These are phyloP conservation scores for Sitodiplosis mosellana DNA, from an alignment of 1,140 invertebrate species.

Conservation along the genomic window DNA sequence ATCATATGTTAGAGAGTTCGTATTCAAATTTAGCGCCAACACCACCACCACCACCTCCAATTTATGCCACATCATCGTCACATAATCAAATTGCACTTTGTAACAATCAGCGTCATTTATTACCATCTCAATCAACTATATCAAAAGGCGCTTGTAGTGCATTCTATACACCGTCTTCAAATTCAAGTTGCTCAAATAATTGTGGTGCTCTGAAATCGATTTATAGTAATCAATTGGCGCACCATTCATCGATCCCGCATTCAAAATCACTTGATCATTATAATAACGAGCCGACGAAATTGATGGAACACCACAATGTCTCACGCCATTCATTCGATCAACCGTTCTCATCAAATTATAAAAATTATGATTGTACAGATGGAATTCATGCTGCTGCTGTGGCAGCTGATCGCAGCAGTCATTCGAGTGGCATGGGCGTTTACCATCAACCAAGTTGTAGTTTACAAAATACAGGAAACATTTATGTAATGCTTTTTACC, in stretches of 20 bases:
- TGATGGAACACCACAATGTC: too few relatives aligned
- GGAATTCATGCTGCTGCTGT: too few relatives aligned
- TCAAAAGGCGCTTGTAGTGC: too few relatives aligned
- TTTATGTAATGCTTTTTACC: too few relatives aligned
- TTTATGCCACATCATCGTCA: neutral
- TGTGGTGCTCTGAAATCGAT: neutral
- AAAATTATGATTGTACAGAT: too few relatives aligned
- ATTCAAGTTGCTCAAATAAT: constrained; percentile 1
- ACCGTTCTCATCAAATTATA: too few relatives aligned
- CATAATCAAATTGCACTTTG: neutral
- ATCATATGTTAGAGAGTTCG: neutral
- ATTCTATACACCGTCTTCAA: neutral
- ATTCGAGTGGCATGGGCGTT: too few relatives aligned
- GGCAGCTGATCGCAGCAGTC: too few relatives aligned
- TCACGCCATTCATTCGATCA: too few relatives aligned
- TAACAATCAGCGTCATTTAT: constrained; percentile 1
- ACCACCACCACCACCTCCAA: neutral
- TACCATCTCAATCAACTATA: neutral
- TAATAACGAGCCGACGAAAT: constrained; percentile 11
- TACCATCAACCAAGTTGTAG: too few relatives aligned
- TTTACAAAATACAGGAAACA: too few relatives aligned
- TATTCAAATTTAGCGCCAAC: constrained; percentile 1
- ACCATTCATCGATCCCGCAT: constrained; percentile 14
- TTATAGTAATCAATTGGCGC: neutral
- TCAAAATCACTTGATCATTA: constrained; percentile 25